A percentile compares a stretch with the other conserved stretches of the same genome.
phyloP scores from a whole-genome alignment of 1,140 invertebrate genomes.

The Globodera rostochiensis region DNA sequence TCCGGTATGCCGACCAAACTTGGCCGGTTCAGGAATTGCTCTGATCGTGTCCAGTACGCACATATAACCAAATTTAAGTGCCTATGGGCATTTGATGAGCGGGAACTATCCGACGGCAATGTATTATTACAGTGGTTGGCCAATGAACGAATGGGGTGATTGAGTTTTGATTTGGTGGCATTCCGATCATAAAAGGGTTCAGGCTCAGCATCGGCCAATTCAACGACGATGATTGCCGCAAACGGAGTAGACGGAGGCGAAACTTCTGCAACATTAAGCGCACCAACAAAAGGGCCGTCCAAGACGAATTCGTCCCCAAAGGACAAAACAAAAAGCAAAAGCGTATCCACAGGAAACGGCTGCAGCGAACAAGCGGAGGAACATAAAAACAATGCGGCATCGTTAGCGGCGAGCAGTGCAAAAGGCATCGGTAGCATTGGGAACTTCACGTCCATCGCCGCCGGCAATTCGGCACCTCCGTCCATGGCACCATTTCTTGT shows the following conservation, averaged over 20 bases:
- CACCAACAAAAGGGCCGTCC: background rate
- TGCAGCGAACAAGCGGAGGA: background rate
- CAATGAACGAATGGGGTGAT: background rate
- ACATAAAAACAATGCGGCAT: background rate
- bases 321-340: background rate
- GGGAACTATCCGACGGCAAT: conserved; percentile 2
- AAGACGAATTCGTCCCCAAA: background rate
- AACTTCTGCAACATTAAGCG: background rate
- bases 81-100: background rate
- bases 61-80: background rate
- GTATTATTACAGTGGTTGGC: background rate
- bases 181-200: background rate
- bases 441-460: too few species aligned
- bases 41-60: too few species aligned
- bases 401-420: background rate
- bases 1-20: too few species aligned
- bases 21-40: too few species aligned
- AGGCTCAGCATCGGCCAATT: background rate
- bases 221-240: background rate
- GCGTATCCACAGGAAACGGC: background rate
- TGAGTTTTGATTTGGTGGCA: background rate
- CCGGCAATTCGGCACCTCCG: background rate
- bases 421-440: background rate
- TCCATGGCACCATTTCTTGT: background rate
- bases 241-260: background rate